These are phyloP conservation scores for Theristus sp. DNA, from an alignment of 2,888 invertebrate species.

Conservation along the genomic window DNA sequence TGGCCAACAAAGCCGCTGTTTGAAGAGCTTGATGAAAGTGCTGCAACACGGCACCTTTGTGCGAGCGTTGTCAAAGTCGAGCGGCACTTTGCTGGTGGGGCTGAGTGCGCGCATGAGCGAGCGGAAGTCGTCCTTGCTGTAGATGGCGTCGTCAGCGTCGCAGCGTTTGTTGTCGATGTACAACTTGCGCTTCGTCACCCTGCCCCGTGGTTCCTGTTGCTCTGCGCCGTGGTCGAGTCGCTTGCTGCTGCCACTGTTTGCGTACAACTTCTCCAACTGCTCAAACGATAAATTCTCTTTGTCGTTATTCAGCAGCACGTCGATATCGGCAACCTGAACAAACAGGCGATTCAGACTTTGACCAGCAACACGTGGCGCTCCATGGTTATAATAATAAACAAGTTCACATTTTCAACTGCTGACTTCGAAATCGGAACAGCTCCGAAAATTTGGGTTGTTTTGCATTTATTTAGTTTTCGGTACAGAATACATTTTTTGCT, in stretches of 20 bases:
- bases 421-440: no score
- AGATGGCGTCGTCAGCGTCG: slow-evolving; percentile 4
- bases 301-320: slow-evolving; percentile 2
- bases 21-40: no score
- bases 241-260: not conserved
- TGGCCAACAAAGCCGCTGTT: no score
- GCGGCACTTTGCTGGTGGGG: slow-evolving; percentile 5
- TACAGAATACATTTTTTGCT: no score
- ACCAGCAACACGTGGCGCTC: no score
- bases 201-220: not conserved
- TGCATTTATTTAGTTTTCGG: no score
- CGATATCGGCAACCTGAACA: slow-evolving; percentile 3
- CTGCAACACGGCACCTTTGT: no score
- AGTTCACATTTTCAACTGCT: no score
- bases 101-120: not conserved
- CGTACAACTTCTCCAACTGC: slow-evolving; percentile 1
- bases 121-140: slow-evolving; percentile 1
- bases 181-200: not conserved
- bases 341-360: slow-evolving; percentile 1
- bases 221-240: not conserved
- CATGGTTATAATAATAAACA: no score
- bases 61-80: slow-evolving; percentile 1
- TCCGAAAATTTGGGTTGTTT: no score
- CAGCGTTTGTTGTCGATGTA: not conserved
- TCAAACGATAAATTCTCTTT: slow-evolving; percentile 7